Evolutionary conservation across 2,888 invertebrate species (phyloP).

Genomic region (Euproctis similis): DNA sequence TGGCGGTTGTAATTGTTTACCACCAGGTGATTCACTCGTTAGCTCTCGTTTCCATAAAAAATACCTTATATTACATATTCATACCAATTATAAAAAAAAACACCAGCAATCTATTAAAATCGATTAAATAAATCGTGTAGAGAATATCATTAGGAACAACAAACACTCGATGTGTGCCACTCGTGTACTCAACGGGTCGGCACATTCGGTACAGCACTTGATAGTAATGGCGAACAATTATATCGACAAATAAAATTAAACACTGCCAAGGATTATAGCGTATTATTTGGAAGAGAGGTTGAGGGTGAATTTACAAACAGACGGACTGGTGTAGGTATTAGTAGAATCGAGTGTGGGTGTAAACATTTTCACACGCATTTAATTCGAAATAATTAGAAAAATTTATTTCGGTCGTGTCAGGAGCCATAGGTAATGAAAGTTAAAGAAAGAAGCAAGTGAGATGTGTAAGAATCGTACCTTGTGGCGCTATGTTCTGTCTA

Average conservation of each 20-base stretch:
- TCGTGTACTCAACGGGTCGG: slow-evolving; percentile 32
- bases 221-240: slow-evolving; percentile 51
- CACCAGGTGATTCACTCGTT: too few species aligned
- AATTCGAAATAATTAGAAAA: slow-evolving; percentile 1
- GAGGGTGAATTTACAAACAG: slow-evolving; percentile 24
- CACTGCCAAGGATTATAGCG: slow-evolving; percentile 42
- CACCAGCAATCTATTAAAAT: too few species aligned
- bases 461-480: too few species aligned
- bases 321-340: slow-evolving; percentile 5
- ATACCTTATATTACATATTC: too few species aligned
- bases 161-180: slow-evolving; percentile 22
- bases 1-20: too few species aligned
- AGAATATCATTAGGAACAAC: slow-evolving; percentile 29
- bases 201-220: slow-evolving; percentile 45
- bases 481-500: too few species aligned
- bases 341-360: slow-evolving; percentile 14
- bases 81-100: too few species aligned
- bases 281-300: slow-evolving; percentile 11
- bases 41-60: too few species aligned
- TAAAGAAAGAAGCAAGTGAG: too few species aligned
- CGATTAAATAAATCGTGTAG: too few species aligned
- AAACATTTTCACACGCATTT: slow-evolving; percentile 7
- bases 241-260: slow-evolving; percentile 65
- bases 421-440: too few species aligned
- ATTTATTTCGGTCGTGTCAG: too few species aligned